Conservation (phyloP, 2,797 vertebrate species). For the Botia almorhae region DNA sequence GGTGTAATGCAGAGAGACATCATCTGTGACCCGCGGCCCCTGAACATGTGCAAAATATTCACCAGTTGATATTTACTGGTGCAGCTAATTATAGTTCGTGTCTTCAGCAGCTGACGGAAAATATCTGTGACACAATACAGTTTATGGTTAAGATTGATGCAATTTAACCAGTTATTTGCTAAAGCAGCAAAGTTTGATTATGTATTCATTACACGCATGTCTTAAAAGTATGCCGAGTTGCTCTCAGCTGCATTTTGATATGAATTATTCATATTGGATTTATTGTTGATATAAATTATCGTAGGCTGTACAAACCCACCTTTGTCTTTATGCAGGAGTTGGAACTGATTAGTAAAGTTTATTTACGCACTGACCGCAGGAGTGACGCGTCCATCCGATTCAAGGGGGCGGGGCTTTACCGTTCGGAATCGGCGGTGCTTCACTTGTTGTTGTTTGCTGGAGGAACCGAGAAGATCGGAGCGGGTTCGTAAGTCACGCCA, state of each 20-base stretch:
- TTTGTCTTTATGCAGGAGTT: too few relatives aligned
- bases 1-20: background rate
- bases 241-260: too few relatives aligned
- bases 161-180: background rate
- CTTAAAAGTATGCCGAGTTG: too few relatives aligned
- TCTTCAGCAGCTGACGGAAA: background rate
- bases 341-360: too few relatives aligned
- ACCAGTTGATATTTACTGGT: background rate
- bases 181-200: background rate
- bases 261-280: too few relatives aligned
- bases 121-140: background rate
- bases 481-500: background rate
- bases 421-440: background rate
- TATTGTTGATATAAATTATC: too few relatives aligned
- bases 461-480: background rate
- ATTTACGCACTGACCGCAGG: too few relatives aligned
- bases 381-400: too few relatives aligned
- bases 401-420: background rate
- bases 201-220: too few relatives aligned
- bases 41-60: background rate
- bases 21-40: slow-evolving; percentile 3
- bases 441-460: background rate
- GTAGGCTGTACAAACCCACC: too few relatives aligned
- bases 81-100: background rate
- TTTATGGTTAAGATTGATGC: background rate